Percentiles rank a stretch among this genome's conserved stretches.
These are phyloP conservation scores for Chlamydotis undulata DNA, from an alignment of 2,113 vertebrate genomes.

Conservation along the genomic window DNA sequence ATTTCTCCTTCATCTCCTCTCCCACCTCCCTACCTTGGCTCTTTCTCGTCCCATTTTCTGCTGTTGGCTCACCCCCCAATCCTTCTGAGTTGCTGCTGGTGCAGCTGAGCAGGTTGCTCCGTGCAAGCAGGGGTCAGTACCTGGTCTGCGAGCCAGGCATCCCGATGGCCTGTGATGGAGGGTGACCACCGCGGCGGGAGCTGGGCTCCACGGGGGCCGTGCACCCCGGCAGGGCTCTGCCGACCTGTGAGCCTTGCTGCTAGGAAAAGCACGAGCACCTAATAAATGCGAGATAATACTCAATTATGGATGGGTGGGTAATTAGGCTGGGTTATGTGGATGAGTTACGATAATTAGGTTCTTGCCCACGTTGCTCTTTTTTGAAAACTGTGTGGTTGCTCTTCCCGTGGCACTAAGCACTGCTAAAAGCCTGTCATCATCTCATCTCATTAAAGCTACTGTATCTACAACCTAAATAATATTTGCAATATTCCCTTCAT, in stretches of 20 bases:
- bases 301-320: background rate
- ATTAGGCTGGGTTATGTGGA: slow-evolving; percentile 14
- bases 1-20: background rate
- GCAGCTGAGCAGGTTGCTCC: rapidly evolving
- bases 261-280: background rate
- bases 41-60: background rate
- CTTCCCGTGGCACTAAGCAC: background rate
- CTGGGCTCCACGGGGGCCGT: background rate
- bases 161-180: rapidly evolving
- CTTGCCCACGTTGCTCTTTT: background rate
- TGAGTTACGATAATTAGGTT: background rate
- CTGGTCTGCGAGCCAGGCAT: background rate
- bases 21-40: background rate
- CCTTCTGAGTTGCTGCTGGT: background rate
- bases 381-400: background rate
- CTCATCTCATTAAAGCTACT: background rate
- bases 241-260: background rate
- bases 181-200: background rate
- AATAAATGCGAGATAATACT: background rate
- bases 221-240: background rate
- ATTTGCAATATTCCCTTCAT: background rate
- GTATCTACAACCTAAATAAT: background rate
- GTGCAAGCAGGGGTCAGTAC: rapidly evolving
- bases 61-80: background rate
- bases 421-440: background rate